These are phyloP conservation scores for Semnornis frantzii DNA, from an alignment of 2,113 vertebrate species.

Conservation along the genomic window DNA sequence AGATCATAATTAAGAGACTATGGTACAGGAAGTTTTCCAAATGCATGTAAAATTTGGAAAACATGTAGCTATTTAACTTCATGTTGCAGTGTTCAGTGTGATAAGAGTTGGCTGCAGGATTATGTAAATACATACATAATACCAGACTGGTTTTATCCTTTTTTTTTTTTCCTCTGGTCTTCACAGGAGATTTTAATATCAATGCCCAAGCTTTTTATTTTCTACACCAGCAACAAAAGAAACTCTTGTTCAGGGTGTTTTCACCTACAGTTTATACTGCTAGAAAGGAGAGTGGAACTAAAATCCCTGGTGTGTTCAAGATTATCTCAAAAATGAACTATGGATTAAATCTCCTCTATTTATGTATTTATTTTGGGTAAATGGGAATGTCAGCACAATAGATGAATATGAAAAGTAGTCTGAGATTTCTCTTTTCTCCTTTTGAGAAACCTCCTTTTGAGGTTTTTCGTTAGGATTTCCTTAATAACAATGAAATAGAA, in stretches of 20 bases:
- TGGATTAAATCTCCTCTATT: neutral
- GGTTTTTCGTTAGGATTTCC: slow-evolving; percentile 39
- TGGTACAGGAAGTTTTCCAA: neutral
- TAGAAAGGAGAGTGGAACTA: neutral
- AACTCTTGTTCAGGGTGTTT: neutral
- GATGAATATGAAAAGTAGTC: neutral
- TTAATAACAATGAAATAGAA: slow-evolving; percentile 49
- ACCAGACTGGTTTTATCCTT: neutral
- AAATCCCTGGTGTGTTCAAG: neutral
- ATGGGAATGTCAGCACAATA: slow-evolving; percentile 7
- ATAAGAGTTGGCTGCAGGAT: neutral
- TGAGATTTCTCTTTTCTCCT: neutral
- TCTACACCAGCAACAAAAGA: neutral
- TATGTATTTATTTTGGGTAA: slow-evolving; percentile 27
- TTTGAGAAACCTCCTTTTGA: slow-evolving; percentile 44
- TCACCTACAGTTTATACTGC: neutral
- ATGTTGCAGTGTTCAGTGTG: neutral
- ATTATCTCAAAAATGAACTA: neutral
- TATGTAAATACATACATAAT: neutral
- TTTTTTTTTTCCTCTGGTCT: neutral
- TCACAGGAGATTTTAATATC: neutral
- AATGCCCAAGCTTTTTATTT: neutral
- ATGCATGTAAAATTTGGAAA: neutral
- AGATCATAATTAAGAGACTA: neutral
- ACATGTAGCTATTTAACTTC: neutral